phyloP scores from a whole-genome alignment of 64 coral and sea anemone species.

The Trachythela sp. region DNA sequence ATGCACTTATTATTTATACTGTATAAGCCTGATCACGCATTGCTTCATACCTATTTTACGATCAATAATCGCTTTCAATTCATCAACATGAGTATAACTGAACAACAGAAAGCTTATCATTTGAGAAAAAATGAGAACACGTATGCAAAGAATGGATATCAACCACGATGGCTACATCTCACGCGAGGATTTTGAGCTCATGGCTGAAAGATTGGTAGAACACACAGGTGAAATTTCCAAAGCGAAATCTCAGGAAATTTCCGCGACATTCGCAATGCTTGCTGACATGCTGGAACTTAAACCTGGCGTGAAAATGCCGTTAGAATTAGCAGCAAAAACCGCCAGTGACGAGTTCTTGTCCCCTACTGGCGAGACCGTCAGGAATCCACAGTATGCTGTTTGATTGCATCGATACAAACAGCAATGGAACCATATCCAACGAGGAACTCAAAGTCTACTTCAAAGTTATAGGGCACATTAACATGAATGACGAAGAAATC shows the following conservation, averaged over 20 bases:
- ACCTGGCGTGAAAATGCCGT: not conserved
- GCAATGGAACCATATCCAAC: not conserved
- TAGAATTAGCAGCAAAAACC: not conserved
- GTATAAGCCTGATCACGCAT: too few relatives aligned
- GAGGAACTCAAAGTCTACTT: not conserved
- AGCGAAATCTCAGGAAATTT: not conserved
- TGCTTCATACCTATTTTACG: too few relatives aligned
- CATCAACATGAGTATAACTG: not conserved
- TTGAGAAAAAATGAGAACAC: slow-evolving; percentile 3
- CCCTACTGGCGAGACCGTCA: not conserved
- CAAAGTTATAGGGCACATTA: not conserved
- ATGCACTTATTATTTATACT: too few relatives aligned
- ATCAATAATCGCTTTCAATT: too few relatives aligned
- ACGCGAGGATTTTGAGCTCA: not conserved
- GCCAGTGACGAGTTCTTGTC: not conserved
- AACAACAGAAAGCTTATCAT: not conserved
- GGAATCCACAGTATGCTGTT: not conserved
- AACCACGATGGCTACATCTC: not conserved
- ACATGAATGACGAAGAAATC: not conserved
- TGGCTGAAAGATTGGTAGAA: not conserved
- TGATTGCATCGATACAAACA: slow-evolving; percentile 1
- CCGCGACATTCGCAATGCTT: not conserved
- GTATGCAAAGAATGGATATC: not conserved
- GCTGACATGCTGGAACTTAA: not conserved
- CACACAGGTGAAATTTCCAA: not conserved